phyloP scores from a whole-genome alignment of 2,113 vertebrate genomes.

The Elachura formosa region DNA sequence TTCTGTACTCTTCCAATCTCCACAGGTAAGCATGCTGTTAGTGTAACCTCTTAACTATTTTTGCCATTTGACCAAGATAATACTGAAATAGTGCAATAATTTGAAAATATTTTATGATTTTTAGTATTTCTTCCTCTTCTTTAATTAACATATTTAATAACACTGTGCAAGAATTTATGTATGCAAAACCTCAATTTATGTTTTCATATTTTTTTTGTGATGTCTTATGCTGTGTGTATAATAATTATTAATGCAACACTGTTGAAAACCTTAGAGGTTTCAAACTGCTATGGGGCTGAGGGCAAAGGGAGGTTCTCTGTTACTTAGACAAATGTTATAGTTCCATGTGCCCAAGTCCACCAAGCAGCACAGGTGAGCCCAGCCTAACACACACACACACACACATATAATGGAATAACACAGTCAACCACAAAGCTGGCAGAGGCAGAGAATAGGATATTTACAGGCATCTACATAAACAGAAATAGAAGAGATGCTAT shows the following conservation, averaged over 20 bases:
- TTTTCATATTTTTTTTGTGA: not conserved
- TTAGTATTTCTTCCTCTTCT: not conserved
- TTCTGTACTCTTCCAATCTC: not conserved
- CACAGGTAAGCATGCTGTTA: not conserved
- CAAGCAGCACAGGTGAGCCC: rapidly evolving
- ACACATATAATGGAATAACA: not conserved
- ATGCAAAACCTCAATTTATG: not conserved
- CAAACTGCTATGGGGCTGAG: not conserved
- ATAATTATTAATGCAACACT: not conserved
- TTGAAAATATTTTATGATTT: not conserved
- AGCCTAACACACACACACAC: not conserved
- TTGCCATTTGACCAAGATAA: not conserved
- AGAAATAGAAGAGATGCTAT: not conserved
- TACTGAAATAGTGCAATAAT: not conserved
- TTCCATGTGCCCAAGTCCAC: not conserved
- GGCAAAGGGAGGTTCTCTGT: not conserved
- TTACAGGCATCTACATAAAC: not conserved
- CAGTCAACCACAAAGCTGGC: not conserved
- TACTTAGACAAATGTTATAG: not conserved
- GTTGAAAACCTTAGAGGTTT: not conserved
- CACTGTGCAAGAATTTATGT: not conserved
- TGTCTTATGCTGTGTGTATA: not conserved
- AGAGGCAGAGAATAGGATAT: not conserved
- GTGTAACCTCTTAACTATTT: not conserved
- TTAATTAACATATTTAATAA: not conserved